Percentiles rank a stretch among this genome's conserved stretches.
Evolutionary conservation across 2,797 vertebrate genomes (phyloP).

Genomic region (Eleutherodactylus coqui): DNA sequence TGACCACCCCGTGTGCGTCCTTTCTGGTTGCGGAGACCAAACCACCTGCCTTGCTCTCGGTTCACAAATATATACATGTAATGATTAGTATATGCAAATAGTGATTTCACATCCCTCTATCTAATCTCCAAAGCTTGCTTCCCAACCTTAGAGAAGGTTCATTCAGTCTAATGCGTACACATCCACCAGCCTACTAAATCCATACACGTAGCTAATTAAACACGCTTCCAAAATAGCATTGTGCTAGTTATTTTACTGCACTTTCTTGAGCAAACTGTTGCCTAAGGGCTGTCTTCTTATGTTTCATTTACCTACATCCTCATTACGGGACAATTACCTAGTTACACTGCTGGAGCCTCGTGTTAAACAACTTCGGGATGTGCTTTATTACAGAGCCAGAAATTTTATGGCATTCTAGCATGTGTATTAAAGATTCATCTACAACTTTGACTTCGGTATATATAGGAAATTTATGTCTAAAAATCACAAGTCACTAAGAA

Average conservation of each 20-base stretch:
- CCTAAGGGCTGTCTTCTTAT: background rate
- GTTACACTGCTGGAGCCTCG: background rate
- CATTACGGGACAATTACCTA: slow-evolving; percentile 16
- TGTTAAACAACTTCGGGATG: background rate
- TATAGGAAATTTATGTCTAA: background rate
- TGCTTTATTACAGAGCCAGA: background rate
- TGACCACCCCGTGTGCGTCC: too few species aligned
- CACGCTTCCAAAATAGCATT: slow-evolving; percentile 1
- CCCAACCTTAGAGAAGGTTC: background rate
- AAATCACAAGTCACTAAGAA: background rate
- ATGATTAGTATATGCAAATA: background rate
- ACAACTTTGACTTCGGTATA: too few species aligned
- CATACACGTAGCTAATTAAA: background rate
- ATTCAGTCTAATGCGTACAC: background rate
- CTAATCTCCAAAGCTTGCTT: background rate
- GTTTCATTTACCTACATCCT: slow-evolving; percentile 22
- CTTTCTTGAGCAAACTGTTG: background rate
- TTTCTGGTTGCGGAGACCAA: too few species aligned
- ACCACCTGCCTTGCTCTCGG: too few species aligned
- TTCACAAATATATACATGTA: background rate
- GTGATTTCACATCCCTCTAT: background rate
- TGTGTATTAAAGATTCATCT: background rate
- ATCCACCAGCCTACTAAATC: background rate
- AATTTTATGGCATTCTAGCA: background rate
- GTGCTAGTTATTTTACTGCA: background rate